Percentiles rank a stretch among this genome's conserved stretches.
Evolutionary conservation across 1,140 invertebrate genomes (phyloP).

Genomic region (Drosophila setifemur): DNA sequence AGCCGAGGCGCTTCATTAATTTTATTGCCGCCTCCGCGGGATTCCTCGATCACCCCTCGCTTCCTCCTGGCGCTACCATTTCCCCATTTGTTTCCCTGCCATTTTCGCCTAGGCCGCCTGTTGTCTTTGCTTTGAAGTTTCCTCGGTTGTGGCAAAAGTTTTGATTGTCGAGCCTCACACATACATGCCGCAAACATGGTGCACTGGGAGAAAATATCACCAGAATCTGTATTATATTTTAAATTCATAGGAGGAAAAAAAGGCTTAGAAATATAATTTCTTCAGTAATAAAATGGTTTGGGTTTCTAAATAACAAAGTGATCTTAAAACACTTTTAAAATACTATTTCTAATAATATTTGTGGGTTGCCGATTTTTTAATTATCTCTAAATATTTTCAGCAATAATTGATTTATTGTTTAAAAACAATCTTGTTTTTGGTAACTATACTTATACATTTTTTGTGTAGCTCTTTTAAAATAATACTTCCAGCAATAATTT

Average conservation of each 20-base stretch:
- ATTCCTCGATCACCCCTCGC: not conserved
- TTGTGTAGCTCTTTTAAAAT: not conserved
- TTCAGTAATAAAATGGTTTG: too few relatives aligned
- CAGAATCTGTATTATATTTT: not conserved
- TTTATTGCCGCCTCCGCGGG: constrained; percentile 56
- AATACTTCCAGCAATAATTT: not conserved
- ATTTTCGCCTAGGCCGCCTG: constrained; percentile 34
- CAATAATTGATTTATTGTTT: too few relatives aligned
- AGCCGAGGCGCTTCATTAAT: constrained; percentile 75
- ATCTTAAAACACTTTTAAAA: too few relatives aligned
- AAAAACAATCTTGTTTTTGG: too few relatives aligned
- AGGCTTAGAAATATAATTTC: too few relatives aligned
- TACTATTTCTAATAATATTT: too few relatives aligned
- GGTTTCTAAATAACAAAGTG: too few relatives aligned
- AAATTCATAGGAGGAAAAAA: not conserved
- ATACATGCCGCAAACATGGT: constrained; percentile 28
- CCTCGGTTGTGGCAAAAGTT: constrained; percentile 58
- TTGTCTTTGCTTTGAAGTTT: constrained; percentile 69
- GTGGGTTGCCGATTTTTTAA: too few relatives aligned
- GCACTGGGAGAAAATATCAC: constrained; percentile 21
- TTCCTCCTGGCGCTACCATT: not conserved
- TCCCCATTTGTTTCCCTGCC: constrained; percentile 7
- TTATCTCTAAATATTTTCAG: too few relatives aligned
- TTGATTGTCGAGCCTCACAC: constrained; percentile 75
- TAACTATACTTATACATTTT: too few relatives aligned